Conservation (phyloP, 1,140 invertebrate species). For the Drosophila parvula region DNA sequence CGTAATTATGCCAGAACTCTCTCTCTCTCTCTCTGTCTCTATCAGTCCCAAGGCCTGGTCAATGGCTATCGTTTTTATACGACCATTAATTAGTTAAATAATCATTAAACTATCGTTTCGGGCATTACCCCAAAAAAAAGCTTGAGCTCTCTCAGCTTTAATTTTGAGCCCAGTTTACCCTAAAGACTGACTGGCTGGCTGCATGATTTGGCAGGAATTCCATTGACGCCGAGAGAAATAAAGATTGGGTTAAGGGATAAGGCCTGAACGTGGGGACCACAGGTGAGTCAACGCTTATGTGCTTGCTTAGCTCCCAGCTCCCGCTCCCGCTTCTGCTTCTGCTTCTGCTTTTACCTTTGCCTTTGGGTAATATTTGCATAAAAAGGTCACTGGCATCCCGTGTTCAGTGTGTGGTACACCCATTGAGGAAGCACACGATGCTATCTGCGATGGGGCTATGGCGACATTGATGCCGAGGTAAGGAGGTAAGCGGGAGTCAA, state of each 20-base stretch:
- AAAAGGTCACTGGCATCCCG: slow-evolving; percentile 76
- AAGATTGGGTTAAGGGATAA: slow-evolving; percentile 27
- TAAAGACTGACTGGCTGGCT: neutral
- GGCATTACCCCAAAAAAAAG: neutral
- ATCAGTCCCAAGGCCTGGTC: neutral
- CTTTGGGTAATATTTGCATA: slow-evolving; percentile 76
- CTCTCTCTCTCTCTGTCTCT: neutral
- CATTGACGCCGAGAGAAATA: slow-evolving; percentile 31
- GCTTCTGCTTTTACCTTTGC: neutral
- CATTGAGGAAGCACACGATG: slow-evolving; percentile 37
- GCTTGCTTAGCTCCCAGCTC: slow-evolving; percentile 12
- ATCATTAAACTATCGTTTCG: neutral
- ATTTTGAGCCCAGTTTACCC: neutral
- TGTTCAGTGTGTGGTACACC: slow-evolving; percentile 7
- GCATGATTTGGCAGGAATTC: slow-evolving; percentile 26
- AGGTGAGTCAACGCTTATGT: slow-evolving; percentile 40
- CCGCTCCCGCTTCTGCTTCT: neutral
- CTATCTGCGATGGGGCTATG: slow-evolving; percentile 1
- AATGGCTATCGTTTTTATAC: neutral
- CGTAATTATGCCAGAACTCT: slow-evolving; percentile 7
- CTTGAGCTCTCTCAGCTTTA: neutral
- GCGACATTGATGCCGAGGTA: slow-evolving; percentile 8
- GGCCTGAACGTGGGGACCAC: neutral
- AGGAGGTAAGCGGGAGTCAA: neutral
- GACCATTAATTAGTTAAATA: slow-evolving; percentile 1